Conservation (phyloP, 2,797 vertebrate species). For the Hylomyscus alleni region DNA sequence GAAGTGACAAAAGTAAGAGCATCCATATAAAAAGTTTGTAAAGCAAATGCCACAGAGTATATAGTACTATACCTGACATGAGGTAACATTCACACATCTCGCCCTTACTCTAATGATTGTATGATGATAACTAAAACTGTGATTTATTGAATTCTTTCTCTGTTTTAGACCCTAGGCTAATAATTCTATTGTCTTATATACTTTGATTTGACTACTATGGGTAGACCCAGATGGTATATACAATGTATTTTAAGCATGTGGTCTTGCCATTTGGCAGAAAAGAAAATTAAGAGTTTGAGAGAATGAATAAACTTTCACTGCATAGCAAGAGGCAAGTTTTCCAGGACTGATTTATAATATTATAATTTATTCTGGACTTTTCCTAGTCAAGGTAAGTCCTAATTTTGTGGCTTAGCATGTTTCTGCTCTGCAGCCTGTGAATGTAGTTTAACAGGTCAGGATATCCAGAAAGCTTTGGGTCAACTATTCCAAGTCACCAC, state of each 20-base stretch:
- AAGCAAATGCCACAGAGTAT: not conserved
- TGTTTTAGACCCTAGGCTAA: not conserved
- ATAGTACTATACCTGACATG: not conserved
- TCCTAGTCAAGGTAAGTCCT: not conserved
- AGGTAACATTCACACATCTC: not conserved
- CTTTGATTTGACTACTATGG: not conserved
- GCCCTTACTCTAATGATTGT: not conserved
- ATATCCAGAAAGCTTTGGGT: not conserved
- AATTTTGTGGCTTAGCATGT: not conserved
- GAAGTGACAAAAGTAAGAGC: not conserved
- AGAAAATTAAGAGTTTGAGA: slow-evolving; percentile 12
- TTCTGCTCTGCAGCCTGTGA: not conserved
- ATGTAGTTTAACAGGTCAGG: not conserved
- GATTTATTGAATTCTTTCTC: not conserved
- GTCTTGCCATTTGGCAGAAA: not conserved
- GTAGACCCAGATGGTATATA: not conserved
- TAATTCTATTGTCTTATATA: not conserved
- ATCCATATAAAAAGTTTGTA: not conserved
- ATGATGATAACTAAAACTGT: not conserved
- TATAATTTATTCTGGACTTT: not conserved
- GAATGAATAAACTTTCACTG: not conserved
- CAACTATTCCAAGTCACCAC: not conserved
- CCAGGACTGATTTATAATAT: not conserved
- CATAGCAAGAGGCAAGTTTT: not conserved
- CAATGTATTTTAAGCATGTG: not conserved